These are phyloP conservation scores for Xenotilapia longispinis DNA, from an alignment of 2,113 vertebrate species.

Conservation along the genomic window DNA sequence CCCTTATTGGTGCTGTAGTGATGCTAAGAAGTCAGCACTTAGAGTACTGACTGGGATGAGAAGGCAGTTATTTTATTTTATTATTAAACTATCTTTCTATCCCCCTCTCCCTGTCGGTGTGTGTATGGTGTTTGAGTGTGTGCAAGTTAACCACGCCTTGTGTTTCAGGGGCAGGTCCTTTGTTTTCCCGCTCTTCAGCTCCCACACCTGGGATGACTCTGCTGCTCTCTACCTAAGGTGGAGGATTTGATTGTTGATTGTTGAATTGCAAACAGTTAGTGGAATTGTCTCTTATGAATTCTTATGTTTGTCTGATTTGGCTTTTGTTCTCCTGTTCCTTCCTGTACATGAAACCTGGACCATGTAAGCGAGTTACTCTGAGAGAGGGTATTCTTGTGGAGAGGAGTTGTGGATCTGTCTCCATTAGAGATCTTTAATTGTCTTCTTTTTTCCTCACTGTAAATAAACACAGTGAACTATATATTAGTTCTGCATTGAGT, in stretches of 20 bases:
- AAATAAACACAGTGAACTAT: background rate
- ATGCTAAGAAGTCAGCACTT: background rate
- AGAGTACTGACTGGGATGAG: fast-evolving
- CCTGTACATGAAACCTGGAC: background rate
- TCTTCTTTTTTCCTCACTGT: background rate
- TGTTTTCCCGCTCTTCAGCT: fast-evolving
- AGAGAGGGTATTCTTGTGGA: background rate
- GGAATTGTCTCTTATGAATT: background rate
- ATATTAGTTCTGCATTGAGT: background rate
- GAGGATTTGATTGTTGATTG: background rate
- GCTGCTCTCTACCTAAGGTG: background rate
- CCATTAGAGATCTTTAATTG: background rate
- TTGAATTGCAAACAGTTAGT: background rate
- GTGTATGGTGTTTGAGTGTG: background rate
- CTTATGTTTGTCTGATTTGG: background rate
- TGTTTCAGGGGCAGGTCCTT: background rate
- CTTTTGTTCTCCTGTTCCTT: background rate
- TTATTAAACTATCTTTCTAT: background rate
- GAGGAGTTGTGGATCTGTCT: background rate
- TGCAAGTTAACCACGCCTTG: background rate
- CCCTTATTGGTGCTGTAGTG: background rate
- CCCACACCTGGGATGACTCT: background rate
- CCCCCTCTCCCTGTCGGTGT: background rate
- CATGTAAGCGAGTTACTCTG: background rate
- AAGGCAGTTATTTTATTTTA: background rate